A percentile compares a stretch with the other conserved stretches of the same genome.
phyloP scores from a whole-genome alignment of 2,888 invertebrate genomes.

The Liodrosophila aerea region DNA sequence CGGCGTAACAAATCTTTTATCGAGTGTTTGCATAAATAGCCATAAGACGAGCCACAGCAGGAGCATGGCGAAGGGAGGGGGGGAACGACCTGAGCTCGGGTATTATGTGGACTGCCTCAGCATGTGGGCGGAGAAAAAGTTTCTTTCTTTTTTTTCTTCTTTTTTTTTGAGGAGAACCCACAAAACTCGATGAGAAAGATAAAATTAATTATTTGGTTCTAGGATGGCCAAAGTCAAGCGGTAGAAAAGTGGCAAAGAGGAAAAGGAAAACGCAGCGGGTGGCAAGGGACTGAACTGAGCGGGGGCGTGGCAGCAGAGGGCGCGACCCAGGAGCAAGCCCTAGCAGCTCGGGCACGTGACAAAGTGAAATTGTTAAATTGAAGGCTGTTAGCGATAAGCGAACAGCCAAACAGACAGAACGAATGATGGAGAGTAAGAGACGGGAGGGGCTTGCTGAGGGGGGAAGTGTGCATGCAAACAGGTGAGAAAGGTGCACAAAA shows the following conservation, averaged over 20 bases:
- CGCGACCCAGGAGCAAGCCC: conserved; percentile 9
- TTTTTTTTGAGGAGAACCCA: conserved; percentile 8
- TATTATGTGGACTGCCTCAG: conserved; percentile 6
- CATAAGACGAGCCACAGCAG: not conserved
- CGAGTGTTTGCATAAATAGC: conserved; percentile 6
- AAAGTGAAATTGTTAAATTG: conserved; percentile 63
- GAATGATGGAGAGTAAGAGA: not conserved
- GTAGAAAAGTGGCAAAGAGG: not conserved
- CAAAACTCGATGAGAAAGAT: conserved; percentile 40
- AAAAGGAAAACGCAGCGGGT: not conserved
- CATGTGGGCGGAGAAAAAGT: conserved; percentile 19
- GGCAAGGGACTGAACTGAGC: not conserved
- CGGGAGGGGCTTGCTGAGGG: too few relatives aligned
- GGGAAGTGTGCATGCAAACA: conserved; percentile 26
- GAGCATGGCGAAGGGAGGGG: not conserved
- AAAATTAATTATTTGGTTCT: conserved; percentile 46
- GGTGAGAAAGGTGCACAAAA: conserved; percentile 44
- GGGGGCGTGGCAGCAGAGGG: conserved; percentile 2
- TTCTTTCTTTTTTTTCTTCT: conserved; percentile 28
- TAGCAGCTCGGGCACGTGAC: conserved; percentile 47
- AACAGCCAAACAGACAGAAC: conserved; percentile 45
- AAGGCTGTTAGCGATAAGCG: conserved; percentile 60
- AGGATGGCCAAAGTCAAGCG: conserved; percentile 10
- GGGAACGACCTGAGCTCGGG: not conserved
- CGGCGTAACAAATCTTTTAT: conserved; percentile 25